Evolutionary conservation across 1,140 invertebrate species (phyloP).

Genomic region (Zaprionus capensis): DNA sequence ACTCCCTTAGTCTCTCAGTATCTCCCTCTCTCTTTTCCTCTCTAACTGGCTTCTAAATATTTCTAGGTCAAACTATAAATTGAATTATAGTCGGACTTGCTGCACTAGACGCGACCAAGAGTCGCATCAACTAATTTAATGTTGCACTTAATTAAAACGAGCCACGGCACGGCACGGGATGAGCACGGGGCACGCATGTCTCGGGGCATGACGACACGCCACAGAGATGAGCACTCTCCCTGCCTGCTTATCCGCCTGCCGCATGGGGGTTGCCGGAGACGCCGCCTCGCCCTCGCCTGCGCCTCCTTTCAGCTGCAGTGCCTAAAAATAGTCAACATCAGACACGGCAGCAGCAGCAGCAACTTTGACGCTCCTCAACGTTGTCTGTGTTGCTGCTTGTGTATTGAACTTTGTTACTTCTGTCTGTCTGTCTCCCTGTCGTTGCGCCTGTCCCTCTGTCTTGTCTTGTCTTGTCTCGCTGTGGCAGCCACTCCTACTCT

Average conservation of each 20-base stretch:
- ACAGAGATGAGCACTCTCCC: constrained; percentile 19
- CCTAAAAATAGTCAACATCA: constrained; percentile 70
- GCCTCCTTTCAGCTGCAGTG: constrained; percentile 20
- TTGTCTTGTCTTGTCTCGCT: constrained; percentile 57
- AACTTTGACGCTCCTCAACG: constrained; percentile 50
- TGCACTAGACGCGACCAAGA: constrained; percentile 42
- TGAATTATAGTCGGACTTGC: constrained; percentile 58
- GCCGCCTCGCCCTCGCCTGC: constrained; percentile 15
- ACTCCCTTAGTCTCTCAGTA: no score
- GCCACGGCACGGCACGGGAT: constrained; percentile 28
- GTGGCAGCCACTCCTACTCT: constrained; percentile 70
- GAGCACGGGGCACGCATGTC: constrained; percentile 56
- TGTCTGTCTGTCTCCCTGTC: constrained; percentile 25
- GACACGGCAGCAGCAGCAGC: constrained; percentile 9
- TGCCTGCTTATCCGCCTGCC: neutral
- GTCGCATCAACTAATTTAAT: constrained; percentile 74
- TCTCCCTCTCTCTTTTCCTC: no score
- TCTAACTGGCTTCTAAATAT: constrained; percentile 54
- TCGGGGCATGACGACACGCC: constrained; percentile 48
- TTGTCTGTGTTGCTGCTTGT: constrained; percentile 40
- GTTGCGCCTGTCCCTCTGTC: constrained; percentile 33
- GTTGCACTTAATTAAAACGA: constrained; percentile 80
- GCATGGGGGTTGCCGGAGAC: constrained; percentile 51
- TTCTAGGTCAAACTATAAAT: constrained; percentile 79
- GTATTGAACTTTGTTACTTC: constrained; percentile 81